Base-by-base conservation (phyloP, 2,888 invertebrate species). In the Plemyria rubiginata region DNA sequence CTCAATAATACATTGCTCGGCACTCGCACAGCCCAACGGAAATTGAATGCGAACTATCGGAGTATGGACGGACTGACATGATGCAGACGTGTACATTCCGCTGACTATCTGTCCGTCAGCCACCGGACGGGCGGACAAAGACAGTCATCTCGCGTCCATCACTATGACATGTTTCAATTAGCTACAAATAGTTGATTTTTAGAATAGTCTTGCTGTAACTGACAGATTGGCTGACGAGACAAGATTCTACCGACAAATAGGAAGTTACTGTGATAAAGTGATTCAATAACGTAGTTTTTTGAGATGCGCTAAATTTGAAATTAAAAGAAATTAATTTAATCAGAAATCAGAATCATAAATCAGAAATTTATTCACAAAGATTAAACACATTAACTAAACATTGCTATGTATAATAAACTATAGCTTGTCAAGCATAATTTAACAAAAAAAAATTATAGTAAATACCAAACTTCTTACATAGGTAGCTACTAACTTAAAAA, bases 1-100 rank as follows among this genome's bases (percentile, higher is more conserved):
- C 73, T 72, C 78, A 76, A 79, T 81, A 83, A 79, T 78, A 78
- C 74, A 74, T 74, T 69, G 68, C 72, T 73, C 74, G 76, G 75
- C 76, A 73, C 75, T 79, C 77, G 73, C 75, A 78, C 74, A 77
- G 64, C 72, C 70, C 70, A 71, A 73, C 86, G 88, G 86, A 88
- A 88, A 88, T 88, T 87, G 86, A 86, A 88, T 84, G 76, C 79
- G 85, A 82, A 85, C 83, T 83, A 79, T 81, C 81, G 38, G 36
- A 38, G 69, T 76, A 75, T 75, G 77, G 79, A 80, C 79, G 77
- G 70, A 48, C 55, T 55, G 61, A 61, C 63, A 62, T 76, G 77
- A 76, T 68, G 74, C 45, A 57, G 50, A 65, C 64, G 32, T 77
- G 74, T 73, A 79, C 78, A 74, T 79, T 74, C 60, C 70, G 66